Evolutionary conservation across 2,888 invertebrate genomes (phyloP).

Genomic region (Tromatobia lineatoria): DNA sequence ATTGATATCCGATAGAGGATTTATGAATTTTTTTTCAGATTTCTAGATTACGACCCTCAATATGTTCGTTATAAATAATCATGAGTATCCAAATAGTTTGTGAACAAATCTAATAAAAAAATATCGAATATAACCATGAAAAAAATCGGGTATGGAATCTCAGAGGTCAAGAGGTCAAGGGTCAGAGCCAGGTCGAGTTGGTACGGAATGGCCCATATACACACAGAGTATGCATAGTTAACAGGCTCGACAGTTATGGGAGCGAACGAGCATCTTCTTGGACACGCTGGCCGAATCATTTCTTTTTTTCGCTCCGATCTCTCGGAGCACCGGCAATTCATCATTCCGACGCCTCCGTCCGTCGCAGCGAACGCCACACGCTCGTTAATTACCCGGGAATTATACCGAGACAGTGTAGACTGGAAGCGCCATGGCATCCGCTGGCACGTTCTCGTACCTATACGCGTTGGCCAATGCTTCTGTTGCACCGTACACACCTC

Average conservation of each 20-base stretch:
- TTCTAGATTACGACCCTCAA: too few species aligned
- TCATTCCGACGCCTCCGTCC: constrained; percentile 71
- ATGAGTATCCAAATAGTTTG: too few species aligned
- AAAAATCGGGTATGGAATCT: too few species aligned
- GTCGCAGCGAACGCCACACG: constrained; percentile 64
- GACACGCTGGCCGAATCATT: constrained; percentile 46
- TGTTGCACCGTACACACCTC: constrained; percentile 17
- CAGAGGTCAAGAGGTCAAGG: too few species aligned
- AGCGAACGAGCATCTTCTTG: constrained; percentile 39
- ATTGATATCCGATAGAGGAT: too few species aligned
- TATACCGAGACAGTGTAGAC: constrained; percentile 63
- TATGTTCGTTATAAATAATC: too few species aligned
- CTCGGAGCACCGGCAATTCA: constrained; percentile 66
- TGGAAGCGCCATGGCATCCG: constrained; percentile 52
- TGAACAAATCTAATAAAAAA: too few species aligned
- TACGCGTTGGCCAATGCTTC: constrained; percentile 12
- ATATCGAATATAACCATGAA: too few species aligned
- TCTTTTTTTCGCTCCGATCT: constrained; percentile 54
- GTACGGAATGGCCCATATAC: too few species aligned
- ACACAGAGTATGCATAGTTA: constrained; percentile 30
- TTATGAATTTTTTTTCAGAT: too few species aligned
- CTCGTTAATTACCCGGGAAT: constrained; percentile 72
- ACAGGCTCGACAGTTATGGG: constrained; percentile 42
- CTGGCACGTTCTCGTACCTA: constrained; percentile 44
- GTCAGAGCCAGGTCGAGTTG: too few species aligned